Percentiles rank a stretch among this genome's conserved stretches.
These are phyloP conservation scores for Leptopterna dolabrata DNA, from an alignment of 2,888 invertebrate genomes.

Conservation along the genomic window DNA sequence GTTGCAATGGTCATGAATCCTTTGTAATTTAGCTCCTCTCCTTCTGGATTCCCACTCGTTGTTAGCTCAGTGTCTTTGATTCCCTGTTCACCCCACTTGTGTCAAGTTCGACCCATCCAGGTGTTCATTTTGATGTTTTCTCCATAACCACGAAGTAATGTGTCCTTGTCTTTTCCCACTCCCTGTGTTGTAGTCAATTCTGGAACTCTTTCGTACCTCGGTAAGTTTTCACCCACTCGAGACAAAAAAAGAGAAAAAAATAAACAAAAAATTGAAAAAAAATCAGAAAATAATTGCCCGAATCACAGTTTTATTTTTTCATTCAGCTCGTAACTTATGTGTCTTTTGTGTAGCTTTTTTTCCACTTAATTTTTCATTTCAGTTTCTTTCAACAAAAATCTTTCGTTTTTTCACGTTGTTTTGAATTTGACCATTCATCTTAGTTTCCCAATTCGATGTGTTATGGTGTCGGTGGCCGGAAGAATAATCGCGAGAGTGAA, in stretches of 20 bases:
- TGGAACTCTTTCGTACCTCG: conserved; percentile 98
- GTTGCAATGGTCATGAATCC: background rate
- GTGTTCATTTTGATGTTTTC: conserved; percentile 56
- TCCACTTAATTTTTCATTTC: conserved; percentile 49
- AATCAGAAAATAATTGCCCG: conserved; percentile 56
- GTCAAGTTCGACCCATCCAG: conserved; percentile 54
- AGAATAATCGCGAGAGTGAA: too few species aligned
- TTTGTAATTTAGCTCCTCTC: background rate
- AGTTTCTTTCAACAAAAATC: background rate
- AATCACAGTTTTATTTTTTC: conserved; percentile 55
- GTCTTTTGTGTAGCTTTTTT: conserved; percentile 62
- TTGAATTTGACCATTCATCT: background rate
- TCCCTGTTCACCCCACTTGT: background rate
- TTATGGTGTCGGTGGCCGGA: too few species aligned
- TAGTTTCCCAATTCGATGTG: background rate
- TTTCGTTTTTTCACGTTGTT: background rate
- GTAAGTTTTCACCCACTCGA: conserved; percentile 76
- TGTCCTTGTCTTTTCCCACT: conserved; percentile 63
- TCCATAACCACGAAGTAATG: conserved; percentile 61
- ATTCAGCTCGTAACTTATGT: conserved; percentile 61
- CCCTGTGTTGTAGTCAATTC: conserved; percentile 84
- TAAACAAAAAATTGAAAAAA: conserved; percentile 51
- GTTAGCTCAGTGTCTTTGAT: background rate
- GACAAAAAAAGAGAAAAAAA: conserved; percentile 51
- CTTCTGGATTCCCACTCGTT: background rate